Evolutionary conservation across 2,888 invertebrate genomes (phyloP), one percentile per base, ranked within the genome.

Genomic region (Caenorhabditis sp.): DNA sequence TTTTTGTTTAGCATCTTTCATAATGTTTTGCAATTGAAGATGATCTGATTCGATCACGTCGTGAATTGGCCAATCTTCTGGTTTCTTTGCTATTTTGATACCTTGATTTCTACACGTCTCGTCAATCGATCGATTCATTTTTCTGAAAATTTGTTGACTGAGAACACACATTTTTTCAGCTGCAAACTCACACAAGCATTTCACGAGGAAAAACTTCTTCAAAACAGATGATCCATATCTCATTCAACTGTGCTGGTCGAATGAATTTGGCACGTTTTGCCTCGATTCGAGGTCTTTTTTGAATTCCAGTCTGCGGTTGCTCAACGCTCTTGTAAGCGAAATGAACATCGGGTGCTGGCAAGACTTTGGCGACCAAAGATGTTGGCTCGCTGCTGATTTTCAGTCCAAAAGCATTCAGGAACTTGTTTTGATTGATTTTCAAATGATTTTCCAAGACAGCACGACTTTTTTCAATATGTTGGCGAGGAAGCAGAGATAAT

Each of bases 371-470:
- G 10, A 24, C 61, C 14, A 68, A 1, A 1, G 65, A 14, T 19
- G 65, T 23, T 36, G 54, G 65, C 50, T 0, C 31, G 51, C 10
- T 58, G 55, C 12, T 17, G 17, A 55, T 55, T 4, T 26, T 17
- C 3, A 75, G 19, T 27, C 66, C 61, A 19, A 74, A 77, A 0
- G 71, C 69, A 0, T 63, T 27, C 62, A 77, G 65, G 51, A 66
- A 74, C 1, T 17, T 19, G 27, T 67, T 77, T 10, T 36, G 14
- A 0, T 66, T 43, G n/a, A 73, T 65, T 24, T 43, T 27, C 36
- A 73, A 51, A 31, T 27, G 21, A 1, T 60, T 21, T 1, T 23
- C 0, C 1, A 69, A 55, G 58, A 69, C 54, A 1, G 50, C 23
- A 12, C 43, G 50, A 1, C 51, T 55, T 0, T 27, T 26, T 4